These are phyloP conservation scores for Cepaea hortensis DNA, from an alignment of 2,888 invertebrate genomes.

Conservation along the genomic window DNA sequence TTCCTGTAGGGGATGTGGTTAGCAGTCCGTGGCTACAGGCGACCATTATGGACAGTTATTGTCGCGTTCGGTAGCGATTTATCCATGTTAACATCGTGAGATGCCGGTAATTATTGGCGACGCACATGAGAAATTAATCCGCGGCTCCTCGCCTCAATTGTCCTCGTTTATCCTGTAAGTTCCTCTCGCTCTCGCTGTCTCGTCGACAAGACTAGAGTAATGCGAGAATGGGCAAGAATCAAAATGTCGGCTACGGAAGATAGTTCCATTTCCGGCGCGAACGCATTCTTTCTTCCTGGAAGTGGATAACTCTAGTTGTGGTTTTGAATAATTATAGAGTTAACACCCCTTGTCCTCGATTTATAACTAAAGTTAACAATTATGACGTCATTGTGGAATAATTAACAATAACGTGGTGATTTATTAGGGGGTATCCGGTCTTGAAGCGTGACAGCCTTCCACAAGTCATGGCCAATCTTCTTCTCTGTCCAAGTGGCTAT, in stretches of 20 bases:
- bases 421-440: background rate
- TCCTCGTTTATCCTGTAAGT: constrained; percentile 46
- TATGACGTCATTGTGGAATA: constrained; percentile 31
- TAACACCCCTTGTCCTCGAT: constrained; percentile 43
- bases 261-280: constrained; percentile 45
- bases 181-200: constrained; percentile 32
- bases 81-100: constrained; percentile 35
- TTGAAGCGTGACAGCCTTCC: background rate
- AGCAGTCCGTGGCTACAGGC: constrained; percentile 17
- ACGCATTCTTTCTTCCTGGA: constrained; percentile 1
- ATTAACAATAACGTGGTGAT: constrained; percentile 2
- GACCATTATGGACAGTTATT: constrained; percentile 47
- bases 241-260: constrained; percentile 41
- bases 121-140: constrained; percentile 46
- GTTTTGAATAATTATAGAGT: constrained; percentile 44
- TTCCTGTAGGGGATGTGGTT: background rate
- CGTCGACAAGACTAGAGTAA: constrained; percentile 33
- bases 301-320: constrained; percentile 32
- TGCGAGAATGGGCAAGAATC: constrained; percentile 25
- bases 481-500: too few species aligned
- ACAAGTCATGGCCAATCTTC: background rate
- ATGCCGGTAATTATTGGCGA: constrained; percentile 29
- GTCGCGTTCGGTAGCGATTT: constrained; percentile 39
- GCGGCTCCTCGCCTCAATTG: constrained; percentile 41
- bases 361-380: constrained; percentile 25